Evolutionary conservation across 2,113 vertebrate species (phyloP).

Genomic region (Prunella fulvescens): DNA sequence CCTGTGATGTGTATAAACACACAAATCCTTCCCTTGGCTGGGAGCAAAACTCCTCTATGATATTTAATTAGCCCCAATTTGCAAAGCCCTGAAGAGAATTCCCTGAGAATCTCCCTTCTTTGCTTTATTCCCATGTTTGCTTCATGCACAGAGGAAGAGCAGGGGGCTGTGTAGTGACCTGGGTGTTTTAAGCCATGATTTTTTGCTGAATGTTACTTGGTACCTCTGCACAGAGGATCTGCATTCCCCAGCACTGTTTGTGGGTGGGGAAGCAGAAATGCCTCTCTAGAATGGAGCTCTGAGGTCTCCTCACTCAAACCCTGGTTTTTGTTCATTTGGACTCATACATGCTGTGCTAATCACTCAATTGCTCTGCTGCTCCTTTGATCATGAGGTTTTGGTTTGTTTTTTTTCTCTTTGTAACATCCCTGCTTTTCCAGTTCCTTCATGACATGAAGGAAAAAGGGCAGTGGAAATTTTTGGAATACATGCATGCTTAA

Average conservation of each 20-base stretch:
- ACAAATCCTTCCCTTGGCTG: not conserved
- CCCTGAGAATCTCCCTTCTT: not conserved
- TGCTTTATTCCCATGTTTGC: rapidly evolving
- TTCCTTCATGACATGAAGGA: not conserved
- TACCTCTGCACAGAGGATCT: not conserved
- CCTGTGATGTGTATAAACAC: not conserved
- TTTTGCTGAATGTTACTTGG: not conserved
- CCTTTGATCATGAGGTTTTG: not conserved
- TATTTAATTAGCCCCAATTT: not conserved
- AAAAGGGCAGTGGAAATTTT: not conserved
- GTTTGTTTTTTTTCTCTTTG: not conserved
- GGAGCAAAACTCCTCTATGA: not conserved
- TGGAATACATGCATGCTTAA: not conserved
- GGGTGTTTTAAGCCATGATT: not conserved
- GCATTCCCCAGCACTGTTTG: not conserved
- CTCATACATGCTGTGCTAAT: not conserved
- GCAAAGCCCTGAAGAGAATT: not conserved
- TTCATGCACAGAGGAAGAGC: not conserved
- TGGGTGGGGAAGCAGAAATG: not conserved
- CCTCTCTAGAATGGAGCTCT: not conserved
- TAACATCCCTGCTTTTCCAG: not conserved
- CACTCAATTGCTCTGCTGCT: not conserved
- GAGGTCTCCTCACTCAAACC: not conserved
- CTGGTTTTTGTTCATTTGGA: not conserved
- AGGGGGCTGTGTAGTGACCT: not conserved